phyloP scores from a whole-genome alignment of 2,797 vertebrate species.

The Taeniopygia guttata region DNA sequence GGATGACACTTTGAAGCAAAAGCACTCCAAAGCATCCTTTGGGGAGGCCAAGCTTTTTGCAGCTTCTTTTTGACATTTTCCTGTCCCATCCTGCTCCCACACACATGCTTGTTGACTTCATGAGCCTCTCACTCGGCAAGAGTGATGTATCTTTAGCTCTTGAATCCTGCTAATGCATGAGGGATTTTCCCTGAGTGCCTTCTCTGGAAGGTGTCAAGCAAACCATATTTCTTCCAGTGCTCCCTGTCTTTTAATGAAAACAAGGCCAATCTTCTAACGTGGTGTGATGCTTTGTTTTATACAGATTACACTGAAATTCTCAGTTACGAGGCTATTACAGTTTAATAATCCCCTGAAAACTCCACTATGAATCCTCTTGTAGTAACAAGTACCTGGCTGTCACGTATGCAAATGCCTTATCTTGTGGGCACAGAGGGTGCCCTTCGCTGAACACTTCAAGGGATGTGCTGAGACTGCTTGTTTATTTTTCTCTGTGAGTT shows the following conservation, averaged over 20 bases:
- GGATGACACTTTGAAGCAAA: not conserved
- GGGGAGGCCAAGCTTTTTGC: not conserved
- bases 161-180: not conserved
- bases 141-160: not conserved
- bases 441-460: not conserved
- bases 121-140: not conserved
- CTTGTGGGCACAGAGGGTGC: not conserved
- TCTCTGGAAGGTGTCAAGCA: not conserved
- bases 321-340: not conserved
- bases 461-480: not conserved
- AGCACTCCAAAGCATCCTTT: not conserved
- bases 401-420: not conserved
- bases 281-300: not conserved
- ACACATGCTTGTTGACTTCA: not conserved
- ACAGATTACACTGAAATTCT: not conserved
- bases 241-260: not conserved
- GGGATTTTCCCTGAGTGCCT: not conserved
- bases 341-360: constrained; percentile 15
- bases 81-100: not conserved
- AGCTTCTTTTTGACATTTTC: not conserved
- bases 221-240: not conserved
- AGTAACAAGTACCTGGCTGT: not conserved
- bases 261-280: not conserved
- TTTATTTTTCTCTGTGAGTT: not conserved
- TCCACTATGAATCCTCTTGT: not conserved